Conservation (phyloP, 2,797 vertebrate genomes). For the Danio kyathit region DNA sequence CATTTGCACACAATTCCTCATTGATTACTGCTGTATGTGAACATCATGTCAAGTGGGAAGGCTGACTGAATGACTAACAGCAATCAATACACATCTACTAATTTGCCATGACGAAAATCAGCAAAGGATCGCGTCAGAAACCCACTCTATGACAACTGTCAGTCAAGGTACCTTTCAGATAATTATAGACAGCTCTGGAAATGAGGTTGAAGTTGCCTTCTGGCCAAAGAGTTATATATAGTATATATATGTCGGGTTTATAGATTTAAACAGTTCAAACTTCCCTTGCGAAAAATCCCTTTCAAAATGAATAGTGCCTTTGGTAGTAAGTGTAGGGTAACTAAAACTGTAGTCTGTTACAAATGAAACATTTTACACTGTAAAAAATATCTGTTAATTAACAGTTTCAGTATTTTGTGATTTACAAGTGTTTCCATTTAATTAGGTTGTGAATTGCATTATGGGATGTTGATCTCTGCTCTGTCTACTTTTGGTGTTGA, state of each 20-base stretch:
- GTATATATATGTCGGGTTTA: neutral
- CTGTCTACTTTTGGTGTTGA: too few species aligned
- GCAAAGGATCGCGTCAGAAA: neutral
- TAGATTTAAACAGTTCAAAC: neutral
- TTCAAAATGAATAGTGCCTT: neutral
- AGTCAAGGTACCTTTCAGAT: neutral
- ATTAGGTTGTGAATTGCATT: too few species aligned
- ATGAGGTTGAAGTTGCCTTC: neutral
- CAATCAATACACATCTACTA: conserved; percentile 5
- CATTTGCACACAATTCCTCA: conserved; percentile 45
- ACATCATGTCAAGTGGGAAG: conserved; percentile 15
- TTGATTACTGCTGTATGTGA: conserved; percentile 14
- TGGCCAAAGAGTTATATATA: conserved; percentile 5
- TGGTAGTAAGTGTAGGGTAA: too few species aligned
- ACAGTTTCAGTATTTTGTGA: too few species aligned
- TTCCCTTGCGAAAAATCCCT: neutral
- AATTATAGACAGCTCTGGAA: neutral
- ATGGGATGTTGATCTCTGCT: too few species aligned
- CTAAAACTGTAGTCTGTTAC: too few species aligned
- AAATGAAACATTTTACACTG: too few species aligned
- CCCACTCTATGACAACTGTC: neutral
- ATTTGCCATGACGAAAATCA: conserved; percentile 27
- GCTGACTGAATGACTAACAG: neutral
- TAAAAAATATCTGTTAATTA: too few species aligned
- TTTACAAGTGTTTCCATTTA: too few species aligned